Conservation (phyloP, 1,140 invertebrate species). For the Aricia agestis region DNA sequence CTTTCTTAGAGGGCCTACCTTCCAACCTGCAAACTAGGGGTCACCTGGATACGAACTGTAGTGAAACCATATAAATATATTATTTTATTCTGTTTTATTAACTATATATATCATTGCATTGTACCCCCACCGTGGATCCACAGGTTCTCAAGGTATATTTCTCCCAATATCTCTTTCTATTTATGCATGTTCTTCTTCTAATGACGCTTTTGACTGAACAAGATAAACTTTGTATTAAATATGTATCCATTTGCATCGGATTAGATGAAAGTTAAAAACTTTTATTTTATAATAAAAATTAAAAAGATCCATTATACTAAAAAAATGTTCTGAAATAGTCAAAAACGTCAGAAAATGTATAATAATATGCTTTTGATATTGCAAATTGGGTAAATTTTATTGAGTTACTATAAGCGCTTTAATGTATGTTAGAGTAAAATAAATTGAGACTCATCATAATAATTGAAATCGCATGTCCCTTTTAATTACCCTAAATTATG, state of each 20-base stretch:
- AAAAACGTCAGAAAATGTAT: conserved; percentile 14
- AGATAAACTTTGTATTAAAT: too few species aligned
- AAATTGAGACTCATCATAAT: too few species aligned
- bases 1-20: conserved; percentile 48
- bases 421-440: background rate
- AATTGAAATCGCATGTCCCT: background rate
- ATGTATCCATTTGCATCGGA: too few species aligned
- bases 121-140: conserved; percentile 73
- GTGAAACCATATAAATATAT: conserved; percentile 45
- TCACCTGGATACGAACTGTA: conserved; percentile 56
- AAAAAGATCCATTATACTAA: too few species aligned
- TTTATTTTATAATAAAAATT: too few species aligned
- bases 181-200: conserved; percentile 56
- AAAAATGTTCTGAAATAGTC: background rate
- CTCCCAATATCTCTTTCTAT: conserved; percentile 68
- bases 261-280: too few species aligned
- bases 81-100: conserved; percentile 60
- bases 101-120: conserved; percentile 73
- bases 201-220: conserved; percentile 5
- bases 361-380: conserved; percentile 35
- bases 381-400: conserved; percentile 26
- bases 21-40: conserved; percentile 53
- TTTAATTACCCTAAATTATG: background rate
- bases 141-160: conserved; percentile 86
- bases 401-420: conserved; percentile 16